Evolutionary conservation across 2,113 vertebrate genomes (phyloP).

Genomic region (Python bivittatus): DNA sequence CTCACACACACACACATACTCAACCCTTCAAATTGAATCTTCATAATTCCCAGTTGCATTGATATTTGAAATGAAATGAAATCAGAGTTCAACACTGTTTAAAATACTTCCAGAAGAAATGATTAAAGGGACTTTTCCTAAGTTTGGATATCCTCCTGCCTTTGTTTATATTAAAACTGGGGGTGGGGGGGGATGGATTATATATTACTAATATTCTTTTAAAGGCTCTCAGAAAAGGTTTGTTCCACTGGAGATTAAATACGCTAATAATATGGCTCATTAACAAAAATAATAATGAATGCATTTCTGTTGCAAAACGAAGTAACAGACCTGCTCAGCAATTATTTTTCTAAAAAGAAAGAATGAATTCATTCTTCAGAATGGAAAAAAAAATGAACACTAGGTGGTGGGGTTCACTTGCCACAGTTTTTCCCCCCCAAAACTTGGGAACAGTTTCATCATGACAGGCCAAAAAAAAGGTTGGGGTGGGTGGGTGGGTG

Average conservation of each 20-base stretch:
- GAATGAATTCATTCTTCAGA: slow-evolving; percentile 61
- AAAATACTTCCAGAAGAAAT: not conserved
- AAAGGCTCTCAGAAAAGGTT: not conserved
- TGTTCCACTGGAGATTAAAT: slow-evolving; percentile 2
- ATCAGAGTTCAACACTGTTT: not conserved
- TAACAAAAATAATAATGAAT: not conserved
- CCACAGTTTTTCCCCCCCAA: slow-evolving; percentile 81
- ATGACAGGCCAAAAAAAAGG: slow-evolving; percentile 82
- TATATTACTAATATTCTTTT: not conserved
- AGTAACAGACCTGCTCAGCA: slow-evolving; percentile 42
- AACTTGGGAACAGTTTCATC: slow-evolving; percentile 82
- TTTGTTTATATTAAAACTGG: not conserved
- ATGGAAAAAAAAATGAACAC: slow-evolving; percentile 85
- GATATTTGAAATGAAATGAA: slow-evolving; percentile 16
- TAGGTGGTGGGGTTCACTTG: slow-evolving; percentile 92
- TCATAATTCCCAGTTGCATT: not conserved
- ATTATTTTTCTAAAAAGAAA: slow-evolving; percentile 44
- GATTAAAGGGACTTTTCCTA: not conserved
- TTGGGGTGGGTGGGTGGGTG: rapidly evolving
- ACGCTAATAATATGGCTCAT: not conserved
- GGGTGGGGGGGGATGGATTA: not conserved
- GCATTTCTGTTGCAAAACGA: slow-evolving; percentile 27
- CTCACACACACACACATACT: not conserved
- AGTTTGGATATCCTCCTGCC: not conserved
- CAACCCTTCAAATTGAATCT: slow-evolving; percentile 8